phyloP scores from a whole-genome alignment of 2,888 invertebrate species.

The Acleris cristana region DNA sequence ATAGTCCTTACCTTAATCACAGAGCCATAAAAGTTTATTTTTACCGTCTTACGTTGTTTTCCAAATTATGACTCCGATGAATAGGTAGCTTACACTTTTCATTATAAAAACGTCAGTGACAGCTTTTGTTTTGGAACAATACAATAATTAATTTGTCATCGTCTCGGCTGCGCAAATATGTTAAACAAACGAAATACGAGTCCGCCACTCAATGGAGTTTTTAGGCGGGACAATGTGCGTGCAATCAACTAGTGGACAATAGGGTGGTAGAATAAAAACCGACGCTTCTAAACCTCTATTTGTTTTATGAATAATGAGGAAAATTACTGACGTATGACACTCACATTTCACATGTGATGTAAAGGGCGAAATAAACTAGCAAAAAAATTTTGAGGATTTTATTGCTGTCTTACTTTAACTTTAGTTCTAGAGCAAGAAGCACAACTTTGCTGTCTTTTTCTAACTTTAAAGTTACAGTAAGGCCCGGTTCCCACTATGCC shows the following conservation, averaged over 20 bases:
- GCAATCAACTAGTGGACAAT: conserved; percentile 41
- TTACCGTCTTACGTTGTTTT: neutral
- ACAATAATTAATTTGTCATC: conserved; percentile 61
- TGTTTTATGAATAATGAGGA: conserved; percentile 19
- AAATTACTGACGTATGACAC: conserved; percentile 21
- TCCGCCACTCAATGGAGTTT: conserved; percentile 54
- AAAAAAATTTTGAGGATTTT: no score
- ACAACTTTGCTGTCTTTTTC: no score
- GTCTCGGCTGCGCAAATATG: conserved; percentile 54
- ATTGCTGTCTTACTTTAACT: no score
- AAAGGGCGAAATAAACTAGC: no score
- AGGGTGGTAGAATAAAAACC: conserved; percentile 9
- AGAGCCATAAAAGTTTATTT: no score
- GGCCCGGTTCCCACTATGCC: no score
- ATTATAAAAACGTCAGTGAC: conserved; percentile 36
- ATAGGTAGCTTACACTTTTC: conserved; percentile 25
- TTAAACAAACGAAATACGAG: conserved; percentile 59
- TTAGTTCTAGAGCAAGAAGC: no score
- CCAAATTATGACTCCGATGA: conserved; percentile 15
- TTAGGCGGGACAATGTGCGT: conserved; percentile 47
- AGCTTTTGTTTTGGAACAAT: conserved; percentile 59
- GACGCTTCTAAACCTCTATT: conserved; percentile 23
- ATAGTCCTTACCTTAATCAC: neutral
- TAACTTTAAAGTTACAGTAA: no score
- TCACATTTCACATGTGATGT: neutral